Evolutionary conservation across 1,140 invertebrate species (phyloP), one percentile per base, ranked within the genome.

Genomic region (Chlorops oryzae): DNA sequence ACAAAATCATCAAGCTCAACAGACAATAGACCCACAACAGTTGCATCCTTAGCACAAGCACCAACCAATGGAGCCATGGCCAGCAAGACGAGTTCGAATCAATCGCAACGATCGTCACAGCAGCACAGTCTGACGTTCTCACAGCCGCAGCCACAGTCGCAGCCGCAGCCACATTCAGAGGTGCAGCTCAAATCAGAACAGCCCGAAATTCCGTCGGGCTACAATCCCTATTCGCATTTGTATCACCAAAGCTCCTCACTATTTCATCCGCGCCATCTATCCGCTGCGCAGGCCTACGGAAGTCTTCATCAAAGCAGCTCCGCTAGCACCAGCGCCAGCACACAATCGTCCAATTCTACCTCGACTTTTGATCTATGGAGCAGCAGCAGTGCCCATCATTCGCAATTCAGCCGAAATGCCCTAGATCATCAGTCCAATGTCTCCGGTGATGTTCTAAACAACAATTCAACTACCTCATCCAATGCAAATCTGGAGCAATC

Each of bases 111-210:
- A 18, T 18, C 18, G 35, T 18, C 20, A 23, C 13, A 1, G 10
- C 24, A 10, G 10, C 21, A 12, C 47, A 28, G 13, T 12, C 39
- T 15, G 21, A 12, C 15, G 7, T 23, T 13, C 6, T 22, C 12
- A 13, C 35, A 18, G n/a, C 39, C 3, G 21, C 44, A 17, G 17
- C 44, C 7, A 5, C 34, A n/a, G 24, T 13, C 15, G 17, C 40
- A 32, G 18, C 45, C 5, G 13, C 28, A 21, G 9, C 52, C 21
- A 35, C 32, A 24, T 9, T 42, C 44, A 9, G 43, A 51, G 23
- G 5, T 63, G 6, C 63, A 68, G 20, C 58, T 69, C 28, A 69
- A 69, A 17, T 58, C 65, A 21, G 65, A 69, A 45, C 65, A 63
- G 27, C 43, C 60, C 10, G 65, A 69, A 20, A 12, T 42, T 5